A percentile compares a stretch with the other conserved stretches of the same genome.
Conservation (phyloP, 2,797 vertebrate genomes). For the Balearica regulorum region DNA sequence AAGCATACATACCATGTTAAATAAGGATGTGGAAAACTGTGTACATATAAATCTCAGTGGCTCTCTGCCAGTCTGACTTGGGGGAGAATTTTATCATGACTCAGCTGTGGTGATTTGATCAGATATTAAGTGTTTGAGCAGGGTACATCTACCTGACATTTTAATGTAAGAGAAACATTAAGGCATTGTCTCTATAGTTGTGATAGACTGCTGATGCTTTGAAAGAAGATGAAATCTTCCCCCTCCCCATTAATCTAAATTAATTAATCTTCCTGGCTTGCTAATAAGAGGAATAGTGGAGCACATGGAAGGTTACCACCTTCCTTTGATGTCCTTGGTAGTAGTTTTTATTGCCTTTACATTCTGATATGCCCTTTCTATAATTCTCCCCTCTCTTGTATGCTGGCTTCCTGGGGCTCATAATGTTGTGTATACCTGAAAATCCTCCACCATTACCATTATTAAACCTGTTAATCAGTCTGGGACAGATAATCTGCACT, state of each 20-base stretch:
- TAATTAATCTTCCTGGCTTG: background rate
- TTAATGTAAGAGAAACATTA: background rate
- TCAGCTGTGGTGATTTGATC: background rate
- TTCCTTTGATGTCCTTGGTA: background rate
- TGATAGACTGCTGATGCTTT: background rate
- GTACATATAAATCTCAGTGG: background rate
- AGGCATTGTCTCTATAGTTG: background rate
- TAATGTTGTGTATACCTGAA: background rate
- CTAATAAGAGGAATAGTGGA: background rate
- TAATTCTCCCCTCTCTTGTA: background rate
- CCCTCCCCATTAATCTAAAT: background rate
- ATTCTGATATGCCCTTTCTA: background rate
- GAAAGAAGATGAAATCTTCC: background rate
- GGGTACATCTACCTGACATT: background rate
- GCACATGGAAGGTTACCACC: background rate
- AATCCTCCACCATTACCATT: background rate
- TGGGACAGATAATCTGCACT: background rate
- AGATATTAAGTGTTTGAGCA: background rate
- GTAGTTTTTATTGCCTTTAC: background rate
- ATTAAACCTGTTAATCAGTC: background rate
- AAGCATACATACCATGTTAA: background rate
- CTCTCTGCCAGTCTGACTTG: background rate
- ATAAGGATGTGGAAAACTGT: background rate
- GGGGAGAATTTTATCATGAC: background rate
- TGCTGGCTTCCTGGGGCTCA: background rate